Base-by-base conservation (phyloP, 37 sponge, comb jelly and placozoan species). In the Spongia lamella region DNA sequence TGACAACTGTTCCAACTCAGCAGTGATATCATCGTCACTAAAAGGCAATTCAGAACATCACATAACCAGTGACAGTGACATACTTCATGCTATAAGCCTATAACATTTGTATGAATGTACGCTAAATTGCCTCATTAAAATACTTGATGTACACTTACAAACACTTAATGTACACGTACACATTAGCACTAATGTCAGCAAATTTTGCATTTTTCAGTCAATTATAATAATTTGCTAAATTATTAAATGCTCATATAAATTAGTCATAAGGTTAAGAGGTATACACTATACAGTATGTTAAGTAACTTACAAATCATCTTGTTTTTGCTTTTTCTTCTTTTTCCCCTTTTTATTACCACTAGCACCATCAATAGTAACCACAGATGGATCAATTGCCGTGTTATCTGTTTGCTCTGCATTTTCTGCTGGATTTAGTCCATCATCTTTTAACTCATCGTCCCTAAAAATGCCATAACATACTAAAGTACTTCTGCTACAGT, bases 251-350 rank as follows among this genome's bases (percentile, higher is more conserved):
- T 26, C 57, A 56, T 25, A 56, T 25, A 56, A 3, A 5, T 25
- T 26, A 21, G 7, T 14, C 53, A 51, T 16, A 19, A 19, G 3
- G 57, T 25, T 63, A 20, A 1, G 19, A 13, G 2, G 20, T 2
- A 34, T 34, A 7, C 5, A 63, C 34, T 33, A 61, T 13, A 61
- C n/a, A 13, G 62, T 26, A 17, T 13, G 14, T 20, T 31, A 3
- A 2, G 25, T 19, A 3, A 34, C 19, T 25, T 24, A 43, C 25
- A 29, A 37, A 22, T 37, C 47, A 35, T 13, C 33, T 33, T 33
- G 26, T 40, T 67, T 14, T 40, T 67, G 39, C 38, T 67, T 29
- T 40, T 67, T 67, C 47, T 67, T 67, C 4, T 33, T 34, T 40
- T 36, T 67, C 47, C 36, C 21, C 68, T 22, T 22, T 7, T 6